phyloP scores from a whole-genome alignment of 2,797 vertebrate genomes.

The Pseudopleuronectes americanus region DNA sequence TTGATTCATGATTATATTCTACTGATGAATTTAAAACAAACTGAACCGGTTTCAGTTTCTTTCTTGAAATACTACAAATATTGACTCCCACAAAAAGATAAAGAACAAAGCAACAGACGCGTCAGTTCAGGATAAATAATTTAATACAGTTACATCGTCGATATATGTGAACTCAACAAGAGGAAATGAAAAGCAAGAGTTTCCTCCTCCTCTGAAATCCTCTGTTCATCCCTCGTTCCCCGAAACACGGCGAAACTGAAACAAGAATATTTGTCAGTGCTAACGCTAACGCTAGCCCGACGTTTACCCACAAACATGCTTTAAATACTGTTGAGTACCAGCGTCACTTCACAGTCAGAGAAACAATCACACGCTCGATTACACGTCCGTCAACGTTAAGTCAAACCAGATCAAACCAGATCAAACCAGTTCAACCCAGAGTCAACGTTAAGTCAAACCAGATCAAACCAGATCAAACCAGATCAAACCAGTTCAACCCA shows the following conservation, averaged over 20 bases:
- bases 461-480: too few relatives aligned
- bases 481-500: too few relatives aligned
- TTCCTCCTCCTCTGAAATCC: background rate
- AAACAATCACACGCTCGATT: slow-evolving; percentile 15
- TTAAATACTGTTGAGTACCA: slow-evolving; percentile 28
- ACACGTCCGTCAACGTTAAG: too few relatives aligned
- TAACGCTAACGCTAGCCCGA: slow-evolving; percentile 27
- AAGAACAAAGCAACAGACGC: slow-evolving; percentile 1
- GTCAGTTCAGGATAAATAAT: slow-evolving; percentile 77
- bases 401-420: too few relatives aligned
- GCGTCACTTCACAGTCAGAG: slow-evolving; percentile 12
- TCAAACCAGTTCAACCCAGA: too few relatives aligned
- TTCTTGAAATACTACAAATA: too few relatives aligned
- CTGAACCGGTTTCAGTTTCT: too few relatives aligned
- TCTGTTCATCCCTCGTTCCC: background rate
- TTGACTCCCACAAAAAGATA: background rate
- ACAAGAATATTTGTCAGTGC: too few relatives aligned
- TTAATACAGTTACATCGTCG: slow-evolving; percentile 78
- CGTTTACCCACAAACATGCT: slow-evolving; percentile 29
- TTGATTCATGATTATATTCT: too few relatives aligned
- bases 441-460: background rate
- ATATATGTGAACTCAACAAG: slow-evolving; percentile 66
- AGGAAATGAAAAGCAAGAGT: slow-evolving; percentile 45
- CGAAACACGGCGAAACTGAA: slow-evolving; percentile 12
- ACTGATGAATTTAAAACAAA: too few relatives aligned